Base-by-base conservation (phyloP, 1,140 invertebrate species). In the Rhizoglyphus robini region DNA sequence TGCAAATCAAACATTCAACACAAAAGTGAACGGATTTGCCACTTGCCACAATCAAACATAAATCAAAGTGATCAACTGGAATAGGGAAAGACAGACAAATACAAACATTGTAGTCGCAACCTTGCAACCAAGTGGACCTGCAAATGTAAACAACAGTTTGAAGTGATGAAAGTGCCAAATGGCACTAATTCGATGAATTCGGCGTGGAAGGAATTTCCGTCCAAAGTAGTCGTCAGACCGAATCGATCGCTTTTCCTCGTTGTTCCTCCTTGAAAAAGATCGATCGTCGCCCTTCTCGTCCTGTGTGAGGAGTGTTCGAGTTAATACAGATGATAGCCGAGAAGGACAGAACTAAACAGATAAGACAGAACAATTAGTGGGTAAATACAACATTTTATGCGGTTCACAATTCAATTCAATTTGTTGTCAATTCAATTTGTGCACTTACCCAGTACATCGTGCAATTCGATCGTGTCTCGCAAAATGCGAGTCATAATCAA, bases 241-340 rank as follows among this genome's bases (percentile, higher is more conserved):
- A n/a, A n/a, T 70, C 88, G 82, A 73, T 93, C 90, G 68, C 90
- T 89, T 74, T 90, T 92, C n/a, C n/a, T n/a, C n/a, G n/a, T n/a
- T n/a, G n/a, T n/a, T n/a, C n/a, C n/a, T n/a, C n/a, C n/a, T n/a
- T n/a, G n/a, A n/a, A n/a, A n/a, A n/a, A n/a, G n/a, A n/a, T n/a
- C n/a, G n/a, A n/a, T n/a, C n/a, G 73, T 89, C 86, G 59, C 90
- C 89, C 74, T 84, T 86, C 71, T 90, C 87, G 66, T 89, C 89
- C 89, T 92, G 79, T n/a, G n/a, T n/a, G n/a, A n/a, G n/a, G n/a
- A n/a, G n/a, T n/a, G 38, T 68, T 67, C n/a, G n/a, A n/a, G n/a
- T n/a, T n/a, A 23, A 46, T 15, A 23, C 15, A 23, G 41, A 46
- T 15, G 23, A 23, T 15, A 46, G 41, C 41, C 15, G n/a, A n/a